Percentiles rank a stretch among this genome's conserved stretches.
Conservation (phyloP, 2,113 vertebrate genomes). For the Octodon degus region DNA sequence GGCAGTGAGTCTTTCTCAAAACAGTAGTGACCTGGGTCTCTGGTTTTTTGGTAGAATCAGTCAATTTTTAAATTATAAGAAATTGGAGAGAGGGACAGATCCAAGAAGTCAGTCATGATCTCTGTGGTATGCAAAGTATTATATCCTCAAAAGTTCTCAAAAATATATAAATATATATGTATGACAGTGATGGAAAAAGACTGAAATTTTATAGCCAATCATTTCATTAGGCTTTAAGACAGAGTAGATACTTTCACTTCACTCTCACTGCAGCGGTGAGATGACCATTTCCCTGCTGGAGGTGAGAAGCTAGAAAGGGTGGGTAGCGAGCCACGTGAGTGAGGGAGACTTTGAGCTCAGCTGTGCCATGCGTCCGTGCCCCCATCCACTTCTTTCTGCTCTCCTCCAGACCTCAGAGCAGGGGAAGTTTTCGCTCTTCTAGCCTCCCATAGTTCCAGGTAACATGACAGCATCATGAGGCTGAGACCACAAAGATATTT, state of each 20-base stretch:
- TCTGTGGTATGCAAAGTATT: background rate
- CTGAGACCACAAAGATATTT: background rate
- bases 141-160: background rate
- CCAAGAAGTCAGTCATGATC: background rate
- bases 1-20: background rate
- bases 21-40: background rate
- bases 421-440: background rate
- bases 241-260: background rate
- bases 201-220: conserved; percentile 3
- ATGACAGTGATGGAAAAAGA: background rate
- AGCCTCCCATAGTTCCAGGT: background rate
- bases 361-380: too few species aligned
- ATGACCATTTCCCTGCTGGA: background rate
- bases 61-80: background rate
- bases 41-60: background rate
- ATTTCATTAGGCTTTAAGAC: background rate
- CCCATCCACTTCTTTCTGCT: background rate
- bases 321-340: background rate
- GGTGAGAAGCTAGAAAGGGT: background rate
- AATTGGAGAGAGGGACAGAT: background rate
- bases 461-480: background rate
- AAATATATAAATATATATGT: background rate
- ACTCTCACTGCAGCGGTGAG: background rate
- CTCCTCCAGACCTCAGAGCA: background rate
- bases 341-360: background rate